Conservation (phyloP, 2,113 vertebrate species). For the Protomyctophum bolini region DNA sequence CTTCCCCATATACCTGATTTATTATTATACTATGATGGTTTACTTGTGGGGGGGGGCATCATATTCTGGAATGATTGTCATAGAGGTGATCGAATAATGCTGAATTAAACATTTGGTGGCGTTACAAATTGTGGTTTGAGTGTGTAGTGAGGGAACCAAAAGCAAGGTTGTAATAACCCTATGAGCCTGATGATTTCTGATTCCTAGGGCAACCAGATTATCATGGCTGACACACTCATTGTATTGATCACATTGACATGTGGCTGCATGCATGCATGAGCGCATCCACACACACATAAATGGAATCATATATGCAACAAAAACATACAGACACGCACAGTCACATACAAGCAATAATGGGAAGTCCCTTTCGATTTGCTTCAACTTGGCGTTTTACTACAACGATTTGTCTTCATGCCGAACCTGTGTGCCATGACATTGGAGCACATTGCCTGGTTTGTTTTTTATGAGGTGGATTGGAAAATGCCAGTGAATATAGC, state of each 20-base stretch:
- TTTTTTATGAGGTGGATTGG: constrained; percentile 58
- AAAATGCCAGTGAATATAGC: constrained; percentile 50
- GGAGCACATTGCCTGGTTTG: constrained; percentile 36
- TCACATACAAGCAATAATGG: background rate
- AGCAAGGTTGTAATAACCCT: background rate
- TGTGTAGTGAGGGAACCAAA: background rate
- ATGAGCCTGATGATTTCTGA: constrained; percentile 30
- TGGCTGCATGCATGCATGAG: constrained; percentile 16
- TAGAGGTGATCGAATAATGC: background rate
- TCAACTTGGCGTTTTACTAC: constrained; percentile 11
- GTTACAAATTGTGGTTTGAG: background rate
- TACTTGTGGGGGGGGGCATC: constrained; percentile 17
- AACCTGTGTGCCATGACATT: constrained; percentile 31
- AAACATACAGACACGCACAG: background rate
- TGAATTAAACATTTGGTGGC: constrained; percentile 9
- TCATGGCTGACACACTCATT: constrained; percentile 34
- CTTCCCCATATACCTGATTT: constrained; percentile 24
- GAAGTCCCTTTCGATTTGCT: constrained; percentile 6
- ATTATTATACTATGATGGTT: too few species aligned
- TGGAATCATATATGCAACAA: too few species aligned
- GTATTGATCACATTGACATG: constrained; percentile 19
- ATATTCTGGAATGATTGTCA: constrained; percentile 10
- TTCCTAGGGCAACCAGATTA: constrained; percentile 27
- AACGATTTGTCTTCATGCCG: constrained; percentile 19
- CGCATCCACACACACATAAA: background rate